Evolutionary conservation across 2,888 invertebrate species (phyloP).

Genomic region (Masnerella sp.): DNA sequence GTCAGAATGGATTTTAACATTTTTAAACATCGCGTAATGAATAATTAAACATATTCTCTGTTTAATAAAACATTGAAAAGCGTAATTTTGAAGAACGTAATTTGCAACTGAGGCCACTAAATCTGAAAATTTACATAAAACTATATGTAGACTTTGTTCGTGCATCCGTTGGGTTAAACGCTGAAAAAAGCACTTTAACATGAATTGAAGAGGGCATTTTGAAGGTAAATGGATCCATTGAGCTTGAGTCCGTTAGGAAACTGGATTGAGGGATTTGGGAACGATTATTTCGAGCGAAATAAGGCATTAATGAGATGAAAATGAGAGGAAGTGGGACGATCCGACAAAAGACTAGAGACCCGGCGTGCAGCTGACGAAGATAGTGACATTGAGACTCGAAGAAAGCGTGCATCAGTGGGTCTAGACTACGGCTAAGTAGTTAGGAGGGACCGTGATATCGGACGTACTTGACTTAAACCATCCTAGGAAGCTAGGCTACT

Average conservation of each 20-base stretch:
- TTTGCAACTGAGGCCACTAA: too few relatives aligned
- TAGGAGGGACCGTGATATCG: conserved; percentile 79
- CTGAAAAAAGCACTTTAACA: too few relatives aligned
- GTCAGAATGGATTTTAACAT: too few relatives aligned
- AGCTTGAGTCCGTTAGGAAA: conserved; percentile 5
- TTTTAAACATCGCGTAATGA: too few relatives aligned
- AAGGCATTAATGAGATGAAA: conserved; percentile 39
- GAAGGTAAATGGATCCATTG: conserved; percentile 8
- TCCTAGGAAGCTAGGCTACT: conserved; percentile 71
- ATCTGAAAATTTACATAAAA: too few relatives aligned
- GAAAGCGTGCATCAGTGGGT: conserved; percentile 75
- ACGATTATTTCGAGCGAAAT: conserved; percentile 33
- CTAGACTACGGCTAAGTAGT: conserved; percentile 77
- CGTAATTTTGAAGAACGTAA: too few relatives aligned
- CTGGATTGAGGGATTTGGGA: conserved; percentile 9
- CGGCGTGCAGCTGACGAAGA: conserved; percentile 74
- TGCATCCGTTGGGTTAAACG: too few relatives aligned
- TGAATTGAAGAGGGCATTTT: too few relatives aligned
- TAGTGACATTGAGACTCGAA: conserved; percentile 66
- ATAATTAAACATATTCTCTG: too few relatives aligned
- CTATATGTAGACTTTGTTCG: too few relatives aligned
- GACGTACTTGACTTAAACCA: conserved; percentile 77
- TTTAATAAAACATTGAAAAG: too few relatives aligned
- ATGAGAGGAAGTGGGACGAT: conserved; percentile 53
- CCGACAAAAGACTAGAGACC: conserved; percentile 75